Percentiles rank a stretch among this genome's conserved stretches.
Evolutionary conservation across 2,797 vertebrate genomes (phyloP).

Genomic region (Aldrovandia affinis): DNA sequence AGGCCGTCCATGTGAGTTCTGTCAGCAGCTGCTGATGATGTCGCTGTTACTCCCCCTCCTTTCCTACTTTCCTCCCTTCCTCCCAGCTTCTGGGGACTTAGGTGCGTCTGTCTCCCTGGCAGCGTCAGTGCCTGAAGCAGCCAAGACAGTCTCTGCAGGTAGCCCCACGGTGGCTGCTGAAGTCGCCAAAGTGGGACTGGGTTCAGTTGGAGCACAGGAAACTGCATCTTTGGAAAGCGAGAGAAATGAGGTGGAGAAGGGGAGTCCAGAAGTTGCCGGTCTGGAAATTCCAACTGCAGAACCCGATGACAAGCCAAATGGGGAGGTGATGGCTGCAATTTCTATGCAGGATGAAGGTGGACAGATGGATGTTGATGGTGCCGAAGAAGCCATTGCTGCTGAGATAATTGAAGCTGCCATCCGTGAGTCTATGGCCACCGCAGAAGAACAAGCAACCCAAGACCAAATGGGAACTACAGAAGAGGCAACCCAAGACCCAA

Average conservation of each 20-base stretch:
- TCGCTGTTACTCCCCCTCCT: constrained; percentile 46
- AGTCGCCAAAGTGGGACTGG: constrained; percentile 42
- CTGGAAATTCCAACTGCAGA: not conserved
- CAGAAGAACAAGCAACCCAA: not conserved
- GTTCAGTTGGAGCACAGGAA: not conserved
- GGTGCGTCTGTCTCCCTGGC: constrained; percentile 52
- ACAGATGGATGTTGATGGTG: not conserved
- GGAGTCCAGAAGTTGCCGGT: not conserved
- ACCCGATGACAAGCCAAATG: not conserved
- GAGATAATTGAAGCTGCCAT: not conserved
- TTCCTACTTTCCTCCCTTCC: constrained; percentile 48
- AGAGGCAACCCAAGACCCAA: not conserved
- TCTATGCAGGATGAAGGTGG: constrained; percentile 8
- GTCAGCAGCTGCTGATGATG: constrained; percentile 42
- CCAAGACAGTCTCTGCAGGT: constrained; percentile 51
- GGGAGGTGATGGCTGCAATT: not conserved
- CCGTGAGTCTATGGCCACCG: not conserved
- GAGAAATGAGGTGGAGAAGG: not conserved
- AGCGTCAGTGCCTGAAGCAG: constrained; percentile 55
- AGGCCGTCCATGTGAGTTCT: constrained; percentile 7
- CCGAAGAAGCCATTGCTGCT: not conserved
- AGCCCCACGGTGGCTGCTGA: constrained; percentile 51
- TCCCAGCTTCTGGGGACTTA: constrained; percentile 57
- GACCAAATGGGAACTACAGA: not conserved
- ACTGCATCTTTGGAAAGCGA: not conserved